A percentile compares a stretch with the other conserved stretches of the same genome.
phyloP scores from a whole-genome alignment of 2,888 invertebrate species.

The Lordiphosa fenestrarum region DNA sequence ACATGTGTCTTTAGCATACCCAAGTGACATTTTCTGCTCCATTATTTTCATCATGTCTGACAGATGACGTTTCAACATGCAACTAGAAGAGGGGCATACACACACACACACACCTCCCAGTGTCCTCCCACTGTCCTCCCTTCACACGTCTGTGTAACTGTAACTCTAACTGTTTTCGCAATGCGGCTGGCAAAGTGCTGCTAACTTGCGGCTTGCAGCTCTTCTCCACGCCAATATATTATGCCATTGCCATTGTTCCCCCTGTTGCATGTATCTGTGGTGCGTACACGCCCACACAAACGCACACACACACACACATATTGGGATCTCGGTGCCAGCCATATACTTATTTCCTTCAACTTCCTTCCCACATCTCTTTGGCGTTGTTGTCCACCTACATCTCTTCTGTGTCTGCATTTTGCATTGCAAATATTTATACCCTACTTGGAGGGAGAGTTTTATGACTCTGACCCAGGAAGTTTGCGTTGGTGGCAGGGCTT shows the following conservation, averaged over 20 bases:
- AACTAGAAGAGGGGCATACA: constrained; percentile 40
- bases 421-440: constrained; percentile 49
- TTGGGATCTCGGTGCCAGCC: neutral
- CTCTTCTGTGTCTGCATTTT: constrained; percentile 35
- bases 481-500: constrained; percentile 15
- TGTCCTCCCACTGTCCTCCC: constrained; percentile 1
- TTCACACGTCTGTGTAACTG: constrained; percentile 50
- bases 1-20: constrained; percentile 49
- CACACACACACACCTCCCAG: constrained; percentile 16
- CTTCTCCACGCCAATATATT: constrained; percentile 57
- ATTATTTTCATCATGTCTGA: constrained; percentile 75
- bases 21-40: constrained; percentile 72
- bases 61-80: constrained; percentile 73
- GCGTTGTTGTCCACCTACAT: neutral
- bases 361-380: constrained; percentile 9
- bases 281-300: constrained; percentile 13
- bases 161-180: constrained; percentile 42
- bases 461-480: constrained; percentile 27
- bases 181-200: constrained; percentile 36
- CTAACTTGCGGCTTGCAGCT: constrained; percentile 24
- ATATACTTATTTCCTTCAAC: constrained; percentile 36
- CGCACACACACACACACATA: neutral
- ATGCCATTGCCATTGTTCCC: constrained; percentile 43
- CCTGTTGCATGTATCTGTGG: constrained; percentile 22
- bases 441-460: constrained; percentile 33